phyloP scores from a whole-genome alignment of 2,113 vertebrate species.

The Lutjanus erythropterus region DNA sequence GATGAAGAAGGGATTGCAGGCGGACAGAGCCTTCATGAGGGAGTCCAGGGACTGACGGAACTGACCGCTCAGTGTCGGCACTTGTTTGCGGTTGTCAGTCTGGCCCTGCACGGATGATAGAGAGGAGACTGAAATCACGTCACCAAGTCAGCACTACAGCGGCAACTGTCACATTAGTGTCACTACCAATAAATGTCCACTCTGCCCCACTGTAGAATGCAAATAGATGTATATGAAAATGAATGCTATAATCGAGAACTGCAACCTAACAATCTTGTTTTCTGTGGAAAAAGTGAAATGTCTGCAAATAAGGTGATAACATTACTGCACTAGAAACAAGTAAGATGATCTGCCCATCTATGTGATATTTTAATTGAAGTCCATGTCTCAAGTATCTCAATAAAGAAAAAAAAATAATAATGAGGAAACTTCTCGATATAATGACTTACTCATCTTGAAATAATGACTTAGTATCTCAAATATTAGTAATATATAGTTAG shows the following conservation, averaged over 20 bases:
- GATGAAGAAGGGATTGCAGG: constrained; percentile 94
- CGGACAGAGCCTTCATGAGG: constrained; percentile 92
- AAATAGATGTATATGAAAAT: neutral
- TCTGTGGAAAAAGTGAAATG: neutral
- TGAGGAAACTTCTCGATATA: too few species aligned
- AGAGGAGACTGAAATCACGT: neutral
- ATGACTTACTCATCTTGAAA: too few species aligned
- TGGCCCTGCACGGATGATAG: constrained; percentile 49
- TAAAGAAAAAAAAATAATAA: too few species aligned
- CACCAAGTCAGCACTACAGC: neutral
- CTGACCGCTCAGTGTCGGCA: constrained; percentile 90
- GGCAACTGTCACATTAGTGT: neutral
- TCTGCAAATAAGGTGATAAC: neutral
- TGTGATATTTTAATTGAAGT: neutral
- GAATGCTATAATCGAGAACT: neutral
- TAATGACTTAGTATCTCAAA: too few species aligned
- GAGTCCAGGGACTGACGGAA: constrained; percentile 96
- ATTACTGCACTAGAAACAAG: neutral
- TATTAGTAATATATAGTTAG: too few species aligned
- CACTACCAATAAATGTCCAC: too few species aligned
- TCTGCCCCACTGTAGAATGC: neutral
- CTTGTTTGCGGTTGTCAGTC: constrained; percentile 83
- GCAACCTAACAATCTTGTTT: neutral
- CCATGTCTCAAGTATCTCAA: too few species aligned
- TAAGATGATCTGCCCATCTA: neutral